A percentile compares a stretch with the other conserved stretches of the same genome.
Evolutionary conservation across 2,888 invertebrate genomes (phyloP).

Genomic region (Netelia virgata): DNA sequence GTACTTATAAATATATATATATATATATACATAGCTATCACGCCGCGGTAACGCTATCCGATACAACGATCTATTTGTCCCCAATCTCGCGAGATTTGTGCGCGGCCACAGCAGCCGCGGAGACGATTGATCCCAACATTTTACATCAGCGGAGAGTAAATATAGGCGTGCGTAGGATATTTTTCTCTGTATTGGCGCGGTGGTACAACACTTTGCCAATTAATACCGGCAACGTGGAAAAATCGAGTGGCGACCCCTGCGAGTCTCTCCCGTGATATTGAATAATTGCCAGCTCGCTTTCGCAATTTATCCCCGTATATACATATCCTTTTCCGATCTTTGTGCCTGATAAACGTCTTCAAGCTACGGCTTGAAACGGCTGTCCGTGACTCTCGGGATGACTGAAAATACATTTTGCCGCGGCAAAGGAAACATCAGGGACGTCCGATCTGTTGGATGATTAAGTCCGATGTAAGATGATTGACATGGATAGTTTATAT

Average conservation of each 20-base stretch:
- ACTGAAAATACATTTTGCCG: background rate
- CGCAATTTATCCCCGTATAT: slow-evolving; percentile 15
- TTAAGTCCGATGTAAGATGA: background rate
- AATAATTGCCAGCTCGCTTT: slow-evolving; percentile 1
- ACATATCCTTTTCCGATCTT: background rate
- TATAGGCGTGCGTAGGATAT: background rate
- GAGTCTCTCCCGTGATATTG: background rate
- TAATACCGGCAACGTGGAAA: slow-evolving; percentile 47
- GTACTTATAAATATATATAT: slow-evolving; percentile 2
- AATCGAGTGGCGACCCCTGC: slow-evolving; percentile 27
- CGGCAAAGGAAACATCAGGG: background rate
- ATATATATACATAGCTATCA: background rate
- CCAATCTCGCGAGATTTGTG: slow-evolving; percentile 50
- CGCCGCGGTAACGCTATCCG: slow-evolving; percentile 48
- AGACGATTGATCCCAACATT: slow-evolving; percentile 40
- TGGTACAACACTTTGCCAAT: slow-evolving; percentile 63
- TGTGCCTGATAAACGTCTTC: background rate
- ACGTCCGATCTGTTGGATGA: slow-evolving; percentile 24
- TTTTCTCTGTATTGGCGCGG: background rate
- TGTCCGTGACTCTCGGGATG: no score
- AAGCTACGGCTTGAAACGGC: background rate
- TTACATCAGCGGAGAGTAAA: background rate
- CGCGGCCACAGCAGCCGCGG: background rate
- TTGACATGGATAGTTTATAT: background rate
- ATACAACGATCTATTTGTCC: slow-evolving; percentile 65